These are phyloP conservation scores for Tiaroga cobitis DNA, from an alignment of 2,797 vertebrate genomes.

Conservation along the genomic window DNA sequence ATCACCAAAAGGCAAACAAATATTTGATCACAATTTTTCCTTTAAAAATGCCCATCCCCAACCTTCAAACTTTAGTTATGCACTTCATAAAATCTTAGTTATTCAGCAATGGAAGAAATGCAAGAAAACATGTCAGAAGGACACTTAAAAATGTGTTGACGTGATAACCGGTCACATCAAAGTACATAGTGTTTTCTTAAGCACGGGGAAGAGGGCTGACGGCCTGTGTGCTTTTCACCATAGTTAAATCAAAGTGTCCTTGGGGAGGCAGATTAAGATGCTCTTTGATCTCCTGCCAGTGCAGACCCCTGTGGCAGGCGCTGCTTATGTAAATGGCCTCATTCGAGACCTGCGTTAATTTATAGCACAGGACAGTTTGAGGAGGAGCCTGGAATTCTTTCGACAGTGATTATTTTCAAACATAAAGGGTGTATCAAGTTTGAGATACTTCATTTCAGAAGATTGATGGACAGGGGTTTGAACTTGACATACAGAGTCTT, in stretches of 20 bases:
- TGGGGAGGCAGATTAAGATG: slow-evolving; percentile 72
- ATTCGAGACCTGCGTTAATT: slow-evolving; percentile 55
- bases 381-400: slow-evolving; percentile 57
- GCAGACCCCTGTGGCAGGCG: slow-evolving; percentile 71
- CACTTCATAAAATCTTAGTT: neutral
- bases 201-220: slow-evolving; percentile 17
- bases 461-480: slow-evolving; percentile 52
- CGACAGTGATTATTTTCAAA: slow-evolving; percentile 51
- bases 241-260: slow-evolving; percentile 72
- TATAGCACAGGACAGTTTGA: slow-evolving; percentile 57
- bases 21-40: neutral
- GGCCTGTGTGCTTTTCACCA: slow-evolving; percentile 71
- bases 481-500: slow-evolving; percentile 7
- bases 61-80: neutral
- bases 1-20: neutral
- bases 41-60: neutral
- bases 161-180: slow-evolving; percentile 59
- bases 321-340: slow-evolving; percentile 71
- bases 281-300: slow-evolving; percentile 75
- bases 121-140: slow-evolving; percentile 40
- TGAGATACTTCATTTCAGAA: slow-evolving; percentile 42
- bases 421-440: slow-evolving; percentile 45
- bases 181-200: slow-evolving; percentile 53
- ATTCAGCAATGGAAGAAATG: slow-evolving; percentile 35
- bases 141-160: slow-evolving; percentile 49